A percentile compares a stretch with the other conserved stretches of the same genome.
phyloP scores from a whole-genome alignment of 2,888 invertebrate species.

The Dinocampus coccinellae region DNA sequence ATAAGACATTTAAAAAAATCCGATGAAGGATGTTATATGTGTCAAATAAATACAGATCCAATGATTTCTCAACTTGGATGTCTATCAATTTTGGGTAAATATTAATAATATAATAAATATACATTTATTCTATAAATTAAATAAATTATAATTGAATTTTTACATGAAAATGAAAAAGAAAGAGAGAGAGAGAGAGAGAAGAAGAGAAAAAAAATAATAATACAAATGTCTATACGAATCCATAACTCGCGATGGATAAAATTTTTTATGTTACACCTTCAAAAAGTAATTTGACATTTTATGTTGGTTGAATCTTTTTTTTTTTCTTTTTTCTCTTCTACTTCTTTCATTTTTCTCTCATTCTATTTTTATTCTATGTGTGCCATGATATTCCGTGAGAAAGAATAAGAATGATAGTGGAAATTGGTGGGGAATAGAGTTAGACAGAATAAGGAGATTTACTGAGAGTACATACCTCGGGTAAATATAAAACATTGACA shows the following conservation, averaged over 20 bases:
- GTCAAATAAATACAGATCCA: conserved; percentile 89
- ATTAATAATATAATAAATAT: background rate
- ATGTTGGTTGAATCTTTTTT: conserved; percentile 16
- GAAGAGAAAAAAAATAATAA: conserved; percentile 8
- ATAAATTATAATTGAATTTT: no score
- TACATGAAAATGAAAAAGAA: no score
- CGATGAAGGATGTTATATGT: conserved; percentile 92
- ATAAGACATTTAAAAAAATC: conserved; percentile 85
- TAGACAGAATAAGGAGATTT: background rate
- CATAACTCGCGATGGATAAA: conserved; percentile 4
- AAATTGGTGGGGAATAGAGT: no score
- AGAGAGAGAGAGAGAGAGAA: background rate
- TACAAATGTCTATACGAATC: background rate
- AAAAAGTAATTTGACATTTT: conserved; percentile 27
- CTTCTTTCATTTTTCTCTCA: no score
- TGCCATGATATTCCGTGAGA: background rate
- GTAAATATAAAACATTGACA: conserved; percentile 36
- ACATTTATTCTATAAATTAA: background rate
- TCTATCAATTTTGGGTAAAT: conserved; percentile 86
- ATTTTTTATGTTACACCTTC: conserved; percentile 10
- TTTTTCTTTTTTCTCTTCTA: no score
- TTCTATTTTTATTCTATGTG: background rate
- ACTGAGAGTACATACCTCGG: conserved; percentile 9
- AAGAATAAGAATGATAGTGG: background rate
- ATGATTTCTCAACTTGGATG: conserved; percentile 92